Conservation (phyloP, 2,888 invertebrate species). For the Imbricaverruca yamaguchii region DNA sequence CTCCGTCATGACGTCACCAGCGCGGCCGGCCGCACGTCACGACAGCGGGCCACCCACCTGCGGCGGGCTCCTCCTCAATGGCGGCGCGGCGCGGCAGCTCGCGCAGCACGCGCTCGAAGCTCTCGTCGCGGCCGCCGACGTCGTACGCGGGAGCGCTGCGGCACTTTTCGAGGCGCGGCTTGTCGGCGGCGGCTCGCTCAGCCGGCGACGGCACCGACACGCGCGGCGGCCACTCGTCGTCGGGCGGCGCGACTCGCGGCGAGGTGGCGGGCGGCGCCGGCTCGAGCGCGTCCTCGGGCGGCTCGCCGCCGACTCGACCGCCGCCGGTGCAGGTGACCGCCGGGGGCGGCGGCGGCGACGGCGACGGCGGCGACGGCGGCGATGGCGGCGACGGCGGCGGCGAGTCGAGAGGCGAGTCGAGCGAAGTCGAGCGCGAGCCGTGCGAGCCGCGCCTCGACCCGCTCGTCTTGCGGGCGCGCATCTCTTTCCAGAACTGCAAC, state of each 20-base stretch:
- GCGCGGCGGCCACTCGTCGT: background rate
- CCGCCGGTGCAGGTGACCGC: background rate
- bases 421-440: background rate
- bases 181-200: constrained; percentile 35
- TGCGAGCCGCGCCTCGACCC: background rate
- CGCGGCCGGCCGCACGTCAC: no score
- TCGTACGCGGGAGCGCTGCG: constrained; percentile 77
- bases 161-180: constrained; percentile 65
- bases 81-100: constrained; percentile 22
- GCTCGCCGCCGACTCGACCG: background rate
- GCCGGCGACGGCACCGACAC: background rate
- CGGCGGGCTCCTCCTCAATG: constrained; percentile 16
- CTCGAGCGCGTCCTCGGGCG: constrained; percentile 4
- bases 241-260: background rate
- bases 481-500: background rate
- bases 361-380: background rate
- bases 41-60: background rate
- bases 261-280: background rate
- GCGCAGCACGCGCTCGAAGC: constrained; percentile 25
- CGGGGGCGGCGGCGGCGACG: background rate
- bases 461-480: background rate
- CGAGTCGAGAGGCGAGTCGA: background rate
- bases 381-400: background rate
- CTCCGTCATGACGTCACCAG: no score
- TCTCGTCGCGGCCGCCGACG: constrained; percentile 31